Conservation (phyloP, 2,888 invertebrate genomes). For the Harpalus rufipes region DNA sequence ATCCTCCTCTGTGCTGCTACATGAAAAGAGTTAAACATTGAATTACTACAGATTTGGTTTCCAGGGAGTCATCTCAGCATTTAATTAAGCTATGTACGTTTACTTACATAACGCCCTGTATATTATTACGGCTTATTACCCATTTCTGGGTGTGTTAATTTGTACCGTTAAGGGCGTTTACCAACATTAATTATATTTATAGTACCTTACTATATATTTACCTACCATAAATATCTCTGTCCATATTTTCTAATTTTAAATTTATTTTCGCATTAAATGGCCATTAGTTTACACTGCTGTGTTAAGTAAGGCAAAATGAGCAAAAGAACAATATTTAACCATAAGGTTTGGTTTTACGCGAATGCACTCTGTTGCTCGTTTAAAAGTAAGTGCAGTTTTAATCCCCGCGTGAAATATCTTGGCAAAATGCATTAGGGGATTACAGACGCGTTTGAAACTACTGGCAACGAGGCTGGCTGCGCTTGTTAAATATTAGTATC, state of each 20-base stretch:
- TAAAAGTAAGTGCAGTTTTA: constrained; percentile 54
- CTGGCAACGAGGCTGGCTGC: not conserved
- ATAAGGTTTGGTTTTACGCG: constrained; percentile 16
- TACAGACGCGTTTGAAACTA: constrained; percentile 42
- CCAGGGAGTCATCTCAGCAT: too few species aligned
- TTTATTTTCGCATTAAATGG: not conserved
- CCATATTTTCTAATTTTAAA: not conserved
- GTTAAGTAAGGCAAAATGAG: constrained; percentile 9
- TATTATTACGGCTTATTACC: too few species aligned
- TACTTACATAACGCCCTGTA: too few species aligned
- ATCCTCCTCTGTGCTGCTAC: too few species aligned
- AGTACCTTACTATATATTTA: not conserved
- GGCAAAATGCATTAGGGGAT: constrained; percentile 59
- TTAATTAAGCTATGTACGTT: too few species aligned
- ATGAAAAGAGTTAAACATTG: too few species aligned
- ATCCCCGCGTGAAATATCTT: constrained; percentile 53
- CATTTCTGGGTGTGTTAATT: too few species aligned
- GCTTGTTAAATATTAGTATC: constrained; percentile 60
- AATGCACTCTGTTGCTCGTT: constrained; percentile 36
- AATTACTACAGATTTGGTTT: too few species aligned
- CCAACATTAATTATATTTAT: too few species aligned
- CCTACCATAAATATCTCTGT: not conserved
- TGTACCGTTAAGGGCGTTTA: too few species aligned
- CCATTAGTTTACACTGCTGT: not conserved
- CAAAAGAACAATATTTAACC: constrained; percentile 24